Conservation (phyloP, 2,797 vertebrate genomes). For the Hozukius guyotensis region DNA sequence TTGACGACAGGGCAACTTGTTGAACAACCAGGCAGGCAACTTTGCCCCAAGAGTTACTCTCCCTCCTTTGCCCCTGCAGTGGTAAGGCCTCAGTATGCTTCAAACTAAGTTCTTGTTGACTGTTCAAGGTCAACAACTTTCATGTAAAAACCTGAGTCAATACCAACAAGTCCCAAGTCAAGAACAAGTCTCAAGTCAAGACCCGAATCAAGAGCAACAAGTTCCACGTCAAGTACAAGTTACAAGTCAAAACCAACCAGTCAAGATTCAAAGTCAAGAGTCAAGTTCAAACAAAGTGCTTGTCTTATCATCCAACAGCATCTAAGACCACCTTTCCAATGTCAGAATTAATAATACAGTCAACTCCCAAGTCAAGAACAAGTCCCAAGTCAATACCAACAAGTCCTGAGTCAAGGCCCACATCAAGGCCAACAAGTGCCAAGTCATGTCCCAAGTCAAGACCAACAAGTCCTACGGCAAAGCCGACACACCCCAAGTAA, state of each 20-base stretch:
- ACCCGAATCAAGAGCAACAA: neutral
- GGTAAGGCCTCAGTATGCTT: neutral
- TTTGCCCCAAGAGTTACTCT: neutral
- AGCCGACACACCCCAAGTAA: too few species aligned
- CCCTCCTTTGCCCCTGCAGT: neutral
- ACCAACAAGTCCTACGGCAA: neutral
- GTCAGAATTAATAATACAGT: too few species aligned
- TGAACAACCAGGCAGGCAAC: neutral
- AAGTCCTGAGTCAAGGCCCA: too few species aligned
- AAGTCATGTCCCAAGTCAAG: neutral
- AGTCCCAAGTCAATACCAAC: too few species aligned
- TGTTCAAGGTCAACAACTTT: neutral
- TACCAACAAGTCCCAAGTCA: neutral
- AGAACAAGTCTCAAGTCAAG: neutral
- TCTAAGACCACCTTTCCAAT: too few species aligned
- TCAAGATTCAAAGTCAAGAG: neutral
- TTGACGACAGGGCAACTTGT: neutral
- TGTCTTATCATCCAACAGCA: too few species aligned
- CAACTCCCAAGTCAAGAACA: neutral
- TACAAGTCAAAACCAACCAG: neutral
- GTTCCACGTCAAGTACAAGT: neutral
- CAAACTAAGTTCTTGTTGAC: neutral
- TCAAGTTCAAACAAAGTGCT: neutral
- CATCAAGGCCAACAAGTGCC: neutral
- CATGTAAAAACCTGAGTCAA: neutral